Percentiles rank a stretch among this genome's conserved stretches.
Evolutionary conservation across 2,113 vertebrate genomes (phyloP).

Genomic region (Epinephelus moara): DNA sequence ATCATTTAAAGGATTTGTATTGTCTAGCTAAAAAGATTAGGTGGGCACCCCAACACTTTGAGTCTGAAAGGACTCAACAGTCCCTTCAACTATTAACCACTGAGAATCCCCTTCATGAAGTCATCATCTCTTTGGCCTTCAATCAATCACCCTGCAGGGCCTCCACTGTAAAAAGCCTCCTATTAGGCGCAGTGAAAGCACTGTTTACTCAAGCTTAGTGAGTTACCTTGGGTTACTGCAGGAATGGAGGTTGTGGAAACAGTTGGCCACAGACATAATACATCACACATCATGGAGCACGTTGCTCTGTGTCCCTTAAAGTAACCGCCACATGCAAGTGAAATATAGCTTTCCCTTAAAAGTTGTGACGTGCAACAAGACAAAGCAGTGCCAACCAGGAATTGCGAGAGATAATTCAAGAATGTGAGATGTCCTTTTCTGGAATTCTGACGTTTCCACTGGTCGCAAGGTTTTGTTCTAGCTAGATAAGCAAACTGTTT

Average conservation of each 20-base stretch:
- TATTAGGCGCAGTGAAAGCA: slow-evolving; percentile 68
- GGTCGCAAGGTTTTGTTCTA: slow-evolving; percentile 17
- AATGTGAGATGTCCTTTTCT: slow-evolving; percentile 35
- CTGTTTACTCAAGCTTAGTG: slow-evolving; percentile 71
- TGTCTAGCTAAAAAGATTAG: slow-evolving; percentile 71
- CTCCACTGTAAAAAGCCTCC: slow-evolving; percentile 69
- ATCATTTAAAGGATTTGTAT: slow-evolving; percentile 67
- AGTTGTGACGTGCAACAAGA: slow-evolving; percentile 22
- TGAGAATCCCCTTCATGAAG: slow-evolving; percentile 65
- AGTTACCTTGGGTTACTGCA: slow-evolving; percentile 63
- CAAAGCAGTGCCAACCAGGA: slow-evolving; percentile 28
- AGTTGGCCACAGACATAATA: slow-evolving; percentile 40
- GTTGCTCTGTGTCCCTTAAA: slow-evolving; percentile 18
- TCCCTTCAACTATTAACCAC: slow-evolving; percentile 54
- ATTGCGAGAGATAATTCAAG: slow-evolving; percentile 43
- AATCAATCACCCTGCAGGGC: slow-evolving; percentile 61
- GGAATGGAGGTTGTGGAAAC: slow-evolving; percentile 55
- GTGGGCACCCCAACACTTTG: slow-evolving; percentile 59
- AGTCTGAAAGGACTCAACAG: slow-evolving; percentile 57
- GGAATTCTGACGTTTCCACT: slow-evolving; percentile 12
- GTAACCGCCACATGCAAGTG: background rate
- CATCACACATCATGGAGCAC: slow-evolving; percentile 14
- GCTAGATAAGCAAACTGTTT: slow-evolving; percentile 27
- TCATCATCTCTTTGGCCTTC: slow-evolving; percentile 63
- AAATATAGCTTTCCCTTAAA: background rate